phyloP scores from a whole-genome alignment of 2,888 invertebrate species.

The Altica lythri region DNA sequence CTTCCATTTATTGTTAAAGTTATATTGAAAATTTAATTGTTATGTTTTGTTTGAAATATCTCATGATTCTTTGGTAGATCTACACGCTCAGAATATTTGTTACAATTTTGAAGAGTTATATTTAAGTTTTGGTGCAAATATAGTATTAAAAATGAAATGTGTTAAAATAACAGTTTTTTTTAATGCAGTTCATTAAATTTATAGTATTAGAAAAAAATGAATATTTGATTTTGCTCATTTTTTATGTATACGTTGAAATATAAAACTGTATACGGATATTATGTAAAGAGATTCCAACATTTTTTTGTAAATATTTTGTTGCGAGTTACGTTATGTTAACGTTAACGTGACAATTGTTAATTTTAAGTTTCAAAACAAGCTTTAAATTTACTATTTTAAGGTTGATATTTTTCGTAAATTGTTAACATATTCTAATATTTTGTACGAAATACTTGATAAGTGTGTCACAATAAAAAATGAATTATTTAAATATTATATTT shows the following conservation, averaged over 20 bases:
- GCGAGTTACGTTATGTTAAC: conserved; percentile 45
- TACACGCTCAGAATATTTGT: conserved; percentile 29
- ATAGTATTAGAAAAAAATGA: conserved; percentile 36
- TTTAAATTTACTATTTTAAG: conserved; percentile 41
- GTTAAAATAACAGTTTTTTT: conserved; percentile 16
- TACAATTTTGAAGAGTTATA: conserved; percentile 28
- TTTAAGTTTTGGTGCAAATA: conserved; percentile 45
- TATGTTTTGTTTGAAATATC: too few relatives aligned
- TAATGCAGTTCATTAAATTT: conserved; percentile 10
- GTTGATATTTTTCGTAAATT: conserved; percentile 36
- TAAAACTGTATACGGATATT: conserved; percentile 36
- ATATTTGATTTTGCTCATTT: conserved; percentile 37
- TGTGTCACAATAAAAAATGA: neutral
- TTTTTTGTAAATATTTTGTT: conserved; percentile 40
- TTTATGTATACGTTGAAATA: conserved; percentile 33
- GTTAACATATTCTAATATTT: conserved; percentile 37
- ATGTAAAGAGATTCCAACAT: conserved; percentile 29
- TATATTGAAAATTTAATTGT: too few relatives aligned
- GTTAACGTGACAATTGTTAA: conserved; percentile 43
- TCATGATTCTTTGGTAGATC: too few relatives aligned
- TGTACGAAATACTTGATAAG: conserved; percentile 23
- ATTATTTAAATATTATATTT: too few relatives aligned
- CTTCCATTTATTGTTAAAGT: too few relatives aligned
- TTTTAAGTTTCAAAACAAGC: conserved; percentile 43
- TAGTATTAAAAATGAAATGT: conserved; percentile 34